Base-by-base conservation (phyloP, 2,888 invertebrate genomes). In the Apamea crenata region DNA sequence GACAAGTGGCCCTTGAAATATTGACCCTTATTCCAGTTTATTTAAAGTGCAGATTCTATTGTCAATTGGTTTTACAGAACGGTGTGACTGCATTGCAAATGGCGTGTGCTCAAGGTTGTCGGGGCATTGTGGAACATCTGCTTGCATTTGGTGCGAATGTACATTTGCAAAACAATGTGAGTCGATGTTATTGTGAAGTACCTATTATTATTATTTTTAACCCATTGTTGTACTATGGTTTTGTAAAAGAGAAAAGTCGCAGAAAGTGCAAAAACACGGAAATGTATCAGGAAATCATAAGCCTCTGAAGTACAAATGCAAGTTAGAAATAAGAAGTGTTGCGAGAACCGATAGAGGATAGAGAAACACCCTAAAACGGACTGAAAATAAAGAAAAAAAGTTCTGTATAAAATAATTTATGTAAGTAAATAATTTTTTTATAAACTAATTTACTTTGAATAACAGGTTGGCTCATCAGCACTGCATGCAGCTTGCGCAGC, bases 401-500 rank as follows among this genome's bases (percentile, higher is more conserved):
- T 40, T 47, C 8, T 3, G 16, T 4, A 21, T 21, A 7, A 1
- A 18, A 36, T 32, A 8, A 59, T 21, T 47, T 21, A 14, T 25
- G 12, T 65, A 14, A 36, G 12, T 65, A 21, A 21, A 21, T 65
- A 21, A 12, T 12, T 25, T 65, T 61, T 32, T 63, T 71, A 10
- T 12, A 36, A 47, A 16, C n/a, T 70, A n/a, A 65, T 61, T 56
- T n/a, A 59, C 18, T 65, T 53, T 44, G 0, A 0, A 47, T 63
- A 69, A 68, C 85, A 98, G 97, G 97, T 97, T 85, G 98, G 98
- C 0, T 97, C 98, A 83, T 98, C 98, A 47, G 98, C 98, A 0
- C 95, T 98, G 56, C 98, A 98, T 94, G 97, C 98, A 81, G 98
- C 98, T 40, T 98, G 98, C 87, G 97, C 98, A 83, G 97, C 98